Percentiles rank a stretch among this genome's conserved stretches.
Evolutionary conservation across 2,888 invertebrate genomes (phyloP).

Genomic region (Trissolcus japonicus): DNA sequence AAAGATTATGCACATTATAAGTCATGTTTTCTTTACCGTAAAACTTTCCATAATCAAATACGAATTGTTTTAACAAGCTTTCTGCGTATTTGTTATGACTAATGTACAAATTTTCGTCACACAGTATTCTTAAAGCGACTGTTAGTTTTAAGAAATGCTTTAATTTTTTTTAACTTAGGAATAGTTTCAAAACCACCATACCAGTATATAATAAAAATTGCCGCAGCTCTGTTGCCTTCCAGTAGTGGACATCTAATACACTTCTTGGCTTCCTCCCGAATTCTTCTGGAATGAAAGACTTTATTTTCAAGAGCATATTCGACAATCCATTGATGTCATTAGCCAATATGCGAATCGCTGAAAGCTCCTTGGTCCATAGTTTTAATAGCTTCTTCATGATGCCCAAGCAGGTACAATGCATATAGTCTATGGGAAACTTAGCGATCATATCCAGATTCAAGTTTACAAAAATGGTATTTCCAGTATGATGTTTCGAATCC

Average conservation of each 20-base stretch:
- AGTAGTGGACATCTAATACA: background rate
- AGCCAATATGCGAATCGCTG: background rate
- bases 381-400: too few species aligned
- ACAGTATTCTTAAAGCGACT: background rate
- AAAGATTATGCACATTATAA: conserved; percentile 12
- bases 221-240: conserved; percentile 13
- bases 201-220: conserved; percentile 9
- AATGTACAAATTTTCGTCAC: background rate
- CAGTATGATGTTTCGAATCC: background rate
- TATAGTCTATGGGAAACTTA: conserved; percentile 8
- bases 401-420: conserved; percentile 6
- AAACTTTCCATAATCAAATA: background rate
- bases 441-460: conserved; percentile 10
- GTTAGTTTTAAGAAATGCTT: background rate
- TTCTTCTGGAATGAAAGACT: conserved; percentile 7
- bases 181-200: background rate
- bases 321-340: background rate
- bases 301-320: background rate
- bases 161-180: background rate
- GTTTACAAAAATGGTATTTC: conserved; percentile 1
- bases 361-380: conserved; percentile 2
- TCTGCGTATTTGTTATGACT: background rate
- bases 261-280: conserved; percentile 4
- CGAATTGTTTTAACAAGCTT: background rate
- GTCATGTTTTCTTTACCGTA: conserved; percentile 2